Evolutionary conservation across 2,888 invertebrate species (phyloP).

Genomic region (Heliconius cydno): DNA sequence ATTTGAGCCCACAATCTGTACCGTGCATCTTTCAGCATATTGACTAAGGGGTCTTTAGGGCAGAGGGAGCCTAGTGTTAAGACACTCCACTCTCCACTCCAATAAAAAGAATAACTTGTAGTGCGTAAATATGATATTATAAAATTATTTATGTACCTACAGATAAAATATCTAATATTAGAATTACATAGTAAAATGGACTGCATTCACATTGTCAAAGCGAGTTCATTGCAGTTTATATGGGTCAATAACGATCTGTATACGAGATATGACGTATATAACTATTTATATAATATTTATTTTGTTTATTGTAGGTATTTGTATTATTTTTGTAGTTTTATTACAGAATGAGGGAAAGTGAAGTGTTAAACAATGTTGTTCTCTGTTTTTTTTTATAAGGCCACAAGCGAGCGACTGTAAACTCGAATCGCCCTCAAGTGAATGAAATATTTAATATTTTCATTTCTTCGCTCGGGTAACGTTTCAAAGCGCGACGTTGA

Average conservation of each 20-base stretch:
- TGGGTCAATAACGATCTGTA: slow-evolving; percentile 43
- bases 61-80: no score
- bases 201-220: slow-evolving; percentile 28
- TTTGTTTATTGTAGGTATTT: neutral
- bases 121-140: no score
- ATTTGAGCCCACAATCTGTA: slow-evolving; percentile 2
- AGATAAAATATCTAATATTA: slow-evolving; percentile 32
- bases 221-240: slow-evolving; percentile 42
- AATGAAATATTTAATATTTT: no score
- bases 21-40: neutral
- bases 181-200: slow-evolving; percentile 35
- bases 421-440: no score
- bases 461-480: no score
- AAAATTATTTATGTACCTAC: neutral
- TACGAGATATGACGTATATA: slow-evolving; percentile 7
- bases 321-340: neutral
- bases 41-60: no score
- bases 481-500: no score
- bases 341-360: neutral
- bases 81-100: no score
- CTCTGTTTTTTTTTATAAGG: neutral
- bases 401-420: no score
- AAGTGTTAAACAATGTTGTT: no score
- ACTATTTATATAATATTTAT: neutral
- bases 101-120: neutral